Base-by-base conservation (phyloP, 2,113 vertebrate species). In the Chlorodrepanis virens region DNA sequence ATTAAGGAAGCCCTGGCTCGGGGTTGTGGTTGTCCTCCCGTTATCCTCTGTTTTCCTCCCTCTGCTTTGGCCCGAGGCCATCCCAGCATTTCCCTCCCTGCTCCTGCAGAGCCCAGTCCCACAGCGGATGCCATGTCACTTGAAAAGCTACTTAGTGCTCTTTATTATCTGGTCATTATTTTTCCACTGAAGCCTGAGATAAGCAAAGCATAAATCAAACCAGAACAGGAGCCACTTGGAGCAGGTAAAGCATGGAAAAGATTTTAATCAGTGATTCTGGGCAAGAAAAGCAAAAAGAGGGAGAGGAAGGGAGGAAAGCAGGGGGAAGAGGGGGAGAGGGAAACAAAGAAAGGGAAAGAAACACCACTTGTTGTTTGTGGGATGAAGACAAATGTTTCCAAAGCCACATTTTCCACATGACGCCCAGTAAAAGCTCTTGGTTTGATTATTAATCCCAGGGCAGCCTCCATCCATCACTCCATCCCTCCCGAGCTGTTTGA, bases 131-230 rank as follows among this genome's bases (percentile, higher is more conserved):
- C 78, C 49, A 4, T 37, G 76, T 75, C 86, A 27, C 74, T 94
- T 72, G 89, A 76, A 89, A 90, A 96, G 95, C 88, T 96, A 88
- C 90, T 97, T 92, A 92, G 90, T 72, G 86, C 92, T 96, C 90
- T 97, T 95, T 95, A 96, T 97, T 96, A 93, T 93, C 94, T 94
- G 77, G 92, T 94, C 96, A 75, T 97, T 96, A 94, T 92, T 97
- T 94, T 94, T 68, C 91, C 81, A 63, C 79, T 90, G 96, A 85
- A 91, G 94, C 81, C 49, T 92, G 94, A 94, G 95, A 89, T 84
- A 75, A 94, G 79, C 88, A 94, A 91, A 92, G 50, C 87, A 49
- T 95, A 94, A 95, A 96, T 94, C 86, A 70, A 71, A 57, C 21
- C 56, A 69, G 72, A 86, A 87, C 63, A 57, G 90, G 80, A 93